Evolutionary conservation across 1,140 invertebrate genomes (phyloP).

Genomic region (Bradysia coprophila): DNA sequence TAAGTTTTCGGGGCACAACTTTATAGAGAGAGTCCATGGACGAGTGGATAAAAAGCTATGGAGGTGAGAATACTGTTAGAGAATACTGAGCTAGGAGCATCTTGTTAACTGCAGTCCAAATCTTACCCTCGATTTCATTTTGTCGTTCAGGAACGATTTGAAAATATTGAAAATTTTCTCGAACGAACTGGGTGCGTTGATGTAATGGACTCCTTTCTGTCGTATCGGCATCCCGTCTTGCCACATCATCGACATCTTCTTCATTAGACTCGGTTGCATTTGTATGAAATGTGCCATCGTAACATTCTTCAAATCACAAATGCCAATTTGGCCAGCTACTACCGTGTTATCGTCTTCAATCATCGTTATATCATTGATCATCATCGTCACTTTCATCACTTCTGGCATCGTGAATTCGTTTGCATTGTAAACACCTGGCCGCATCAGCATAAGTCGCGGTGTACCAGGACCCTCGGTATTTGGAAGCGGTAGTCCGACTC

Average conservation of each 20-base stretch:
- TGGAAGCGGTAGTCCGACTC: slow-evolving; percentile 1
- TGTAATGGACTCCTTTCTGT: slow-evolving; percentile 12
- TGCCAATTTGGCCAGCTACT: slow-evolving; percentile 20
- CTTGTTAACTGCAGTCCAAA: too few species aligned
- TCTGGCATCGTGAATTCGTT: slow-evolving; percentile 7
- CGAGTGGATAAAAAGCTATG: slow-evolving; percentile 16
- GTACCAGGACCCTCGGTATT: slow-evolving; percentile 5
- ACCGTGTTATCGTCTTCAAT: slow-evolving; percentile 15
- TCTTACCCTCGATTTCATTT: slow-evolving; percentile 15
- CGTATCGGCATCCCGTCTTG: slow-evolving; percentile 18
- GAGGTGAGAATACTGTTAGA: too few species aligned
- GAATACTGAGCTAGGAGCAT: background rate
- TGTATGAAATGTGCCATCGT: slow-evolving; percentile 21
- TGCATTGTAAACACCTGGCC: slow-evolving; percentile 19
- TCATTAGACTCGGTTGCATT: slow-evolving; percentile 18
- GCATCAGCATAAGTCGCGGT: slow-evolving; percentile 21
- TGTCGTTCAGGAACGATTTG: slow-evolving; percentile 10
- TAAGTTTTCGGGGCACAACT: slow-evolving; percentile 21
- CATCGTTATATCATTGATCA: slow-evolving; percentile 2
- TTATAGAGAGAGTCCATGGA: slow-evolving; percentile 24
- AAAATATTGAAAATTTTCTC: slow-evolving; percentile 11
- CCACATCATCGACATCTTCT: slow-evolving; percentile 23
- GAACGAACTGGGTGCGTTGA: slow-evolving; percentile 12
- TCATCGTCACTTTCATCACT: slow-evolving; percentile 2
- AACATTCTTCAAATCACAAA: slow-evolving; percentile 19